Percentiles rank a stretch among this genome's conserved stretches.
Conservation (phyloP, 2,888 invertebrate species). For the Ptilodon capucinus region DNA sequence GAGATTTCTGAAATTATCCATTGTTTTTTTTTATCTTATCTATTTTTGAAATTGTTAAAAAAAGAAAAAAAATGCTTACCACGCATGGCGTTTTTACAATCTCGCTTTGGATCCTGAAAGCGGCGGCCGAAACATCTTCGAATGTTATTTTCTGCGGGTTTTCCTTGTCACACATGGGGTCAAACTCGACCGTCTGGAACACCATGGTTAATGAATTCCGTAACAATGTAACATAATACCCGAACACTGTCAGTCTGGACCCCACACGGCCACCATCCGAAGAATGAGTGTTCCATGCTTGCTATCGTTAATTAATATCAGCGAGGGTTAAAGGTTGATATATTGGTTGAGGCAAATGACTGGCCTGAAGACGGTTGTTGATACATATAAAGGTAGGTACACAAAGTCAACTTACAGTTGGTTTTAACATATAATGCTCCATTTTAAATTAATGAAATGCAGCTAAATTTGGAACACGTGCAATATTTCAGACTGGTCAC, state of each 20-base stretch:
- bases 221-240: slow-evolving; percentile 14
- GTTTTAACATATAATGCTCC: slow-evolving; percentile 49
- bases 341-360: slow-evolving; percentile 21
- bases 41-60: background rate
- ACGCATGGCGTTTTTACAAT: slow-evolving; percentile 93
- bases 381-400: slow-evolving; percentile 10
- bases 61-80: slow-evolving; percentile 76
- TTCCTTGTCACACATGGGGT: slow-evolving; percentile 85
- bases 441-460: slow-evolving; percentile 24
- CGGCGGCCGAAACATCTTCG: slow-evolving; percentile 94
- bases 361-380: slow-evolving; percentile 14
- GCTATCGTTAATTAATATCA: slow-evolving; percentile 25
- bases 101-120: slow-evolving; percentile 92
- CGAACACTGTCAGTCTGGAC: slow-evolving; percentile 10
- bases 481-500: background rate
- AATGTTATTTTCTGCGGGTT: slow-evolving; percentile 88
- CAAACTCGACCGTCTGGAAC: slow-evolving; percentile 72
- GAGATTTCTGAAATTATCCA: slow-evolving; percentile 86
- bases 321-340: slow-evolving; percentile 41
- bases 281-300: slow-evolving; percentile 28
- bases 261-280: slow-evolving; percentile 21
- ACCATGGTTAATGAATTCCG: slow-evolving; percentile 51
- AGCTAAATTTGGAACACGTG: background rate
- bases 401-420: slow-evolving; percentile 37
- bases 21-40: background rate